Evolutionary conservation across 2,797 vertebrate species (phyloP).

Genomic region (Spinibarbus caldwelli): DNA sequence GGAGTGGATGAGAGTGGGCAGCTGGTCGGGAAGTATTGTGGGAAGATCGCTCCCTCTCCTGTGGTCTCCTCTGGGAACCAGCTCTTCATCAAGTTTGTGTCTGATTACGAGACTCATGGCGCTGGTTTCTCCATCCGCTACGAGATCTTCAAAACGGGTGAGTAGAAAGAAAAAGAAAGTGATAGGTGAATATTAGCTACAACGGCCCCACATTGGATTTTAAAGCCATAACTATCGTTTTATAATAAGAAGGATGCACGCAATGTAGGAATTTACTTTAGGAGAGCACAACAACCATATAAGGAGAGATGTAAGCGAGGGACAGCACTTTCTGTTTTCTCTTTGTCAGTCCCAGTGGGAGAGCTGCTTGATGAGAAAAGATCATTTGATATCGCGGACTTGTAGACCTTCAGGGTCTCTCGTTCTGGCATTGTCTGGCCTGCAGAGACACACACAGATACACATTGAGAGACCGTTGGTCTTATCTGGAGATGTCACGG

Average conservation of each 20-base stretch:
- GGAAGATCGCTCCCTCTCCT: slow-evolving; percentile 95
- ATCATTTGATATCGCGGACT: slow-evolving; percentile 42
- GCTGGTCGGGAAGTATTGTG: slow-evolving; percentile 94
- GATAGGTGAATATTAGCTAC: neutral
- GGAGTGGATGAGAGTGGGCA: slow-evolving; percentile 90
- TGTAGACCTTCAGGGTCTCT: slow-evolving; percentile 48
- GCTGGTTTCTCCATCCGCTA: slow-evolving; percentile 98
- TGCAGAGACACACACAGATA: slow-evolving; percentile 49
- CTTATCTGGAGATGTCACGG: slow-evolving; percentile 67
- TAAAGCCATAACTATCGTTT: neutral
- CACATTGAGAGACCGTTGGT: slow-evolving; percentile 41
- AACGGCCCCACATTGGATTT: neutral
- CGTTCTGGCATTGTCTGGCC: slow-evolving; percentile 32
- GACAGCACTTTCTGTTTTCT: slow-evolving; percentile 42
- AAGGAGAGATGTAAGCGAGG: neutral
- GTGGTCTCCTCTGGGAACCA: slow-evolving; percentile 91
- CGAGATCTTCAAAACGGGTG: slow-evolving; percentile 96
- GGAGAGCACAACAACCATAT: slow-evolving; percentile 1
- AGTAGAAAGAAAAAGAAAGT: slow-evolving; percentile 56
- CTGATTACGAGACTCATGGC: slow-evolving; percentile 97
- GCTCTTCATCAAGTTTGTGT: slow-evolving; percentile 97
- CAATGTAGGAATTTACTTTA: neutral
- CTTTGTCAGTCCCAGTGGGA: slow-evolving; percentile 20
- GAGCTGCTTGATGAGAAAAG: slow-evolving; percentile 29
- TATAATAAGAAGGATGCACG: neutral